Evolutionary conservation across 2,113 vertebrate genomes (phyloP), one percentile per base, ranked within the genome.

Genomic region (Turdus rufiventris): DNA sequence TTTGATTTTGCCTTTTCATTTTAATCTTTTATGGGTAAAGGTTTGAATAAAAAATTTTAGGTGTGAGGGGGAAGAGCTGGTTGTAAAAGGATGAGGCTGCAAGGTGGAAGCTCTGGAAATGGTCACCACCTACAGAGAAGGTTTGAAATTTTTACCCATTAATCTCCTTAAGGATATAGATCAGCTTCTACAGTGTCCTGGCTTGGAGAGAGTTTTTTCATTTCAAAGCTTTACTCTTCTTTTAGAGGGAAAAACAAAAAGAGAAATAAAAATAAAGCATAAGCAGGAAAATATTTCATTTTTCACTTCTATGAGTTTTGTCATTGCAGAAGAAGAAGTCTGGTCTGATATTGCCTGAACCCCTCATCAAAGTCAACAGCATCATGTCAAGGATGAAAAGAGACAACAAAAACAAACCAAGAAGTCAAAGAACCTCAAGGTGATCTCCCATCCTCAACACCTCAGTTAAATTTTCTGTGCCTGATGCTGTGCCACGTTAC

Each of bases 1-100:
- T 97, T 93, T 93, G 90, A 96, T 94, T 95, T 89, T 71, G 38
- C 33, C 25, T 77, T 89, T 93, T 94, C 65, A 31, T 87, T 95
- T 92, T 95, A 43, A 53, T 70, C 50, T 71, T 67, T 51, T 72
- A 48, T 17, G 28, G 65, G 28, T 28, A 66, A 71, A 38, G 10
- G n/a, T 60, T 81, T 66, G 57, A 78, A 60, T 63, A 57, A 48
- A 62, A 48, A 33, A 33, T 1, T 26, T 31, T n/a, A 80, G 29
- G 38, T 61, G 18, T 4, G 15, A 85, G n/a, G 26, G 33, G 33
- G 33, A 65, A n/a, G 34, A 57, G 60, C 21, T 67, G 31, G 17
- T 28, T 83, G 40, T 45, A 42, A 50, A 88, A 77, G 34, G 79
- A 62, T 47, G 15, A 68, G 20, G 26, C 36, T 43, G 43, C 34